Evolutionary conservation across 2,113 vertebrate species (phyloP).

Genomic region (Peromyscus maniculatus): DNA sequence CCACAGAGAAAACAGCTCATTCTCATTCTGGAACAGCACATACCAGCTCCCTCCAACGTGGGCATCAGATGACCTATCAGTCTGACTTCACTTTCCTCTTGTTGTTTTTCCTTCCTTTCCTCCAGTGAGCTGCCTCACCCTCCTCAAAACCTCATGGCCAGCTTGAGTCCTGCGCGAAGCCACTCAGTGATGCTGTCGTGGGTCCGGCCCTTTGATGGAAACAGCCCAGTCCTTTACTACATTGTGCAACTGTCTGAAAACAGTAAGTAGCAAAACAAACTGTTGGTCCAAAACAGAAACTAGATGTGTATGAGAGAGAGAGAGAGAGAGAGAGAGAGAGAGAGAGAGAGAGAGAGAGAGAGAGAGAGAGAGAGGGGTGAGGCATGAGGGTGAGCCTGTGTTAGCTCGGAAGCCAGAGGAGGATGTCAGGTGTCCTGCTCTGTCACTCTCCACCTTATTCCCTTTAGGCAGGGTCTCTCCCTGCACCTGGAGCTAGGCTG

Average conservation of each 20-base stretch:
- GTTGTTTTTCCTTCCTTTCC: neutral
- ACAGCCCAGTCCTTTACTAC: conserved; percentile 95
- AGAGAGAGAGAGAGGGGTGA: no score
- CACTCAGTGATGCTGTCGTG: conserved; percentile 94
- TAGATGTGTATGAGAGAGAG: no score
- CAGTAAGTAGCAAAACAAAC: conserved; percentile 88
- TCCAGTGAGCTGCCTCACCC: conserved; percentile 96
- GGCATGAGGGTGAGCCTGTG: neutral
- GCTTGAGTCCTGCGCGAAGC: conserved; percentile 90
- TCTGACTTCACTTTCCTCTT: neutral
- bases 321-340: no score
- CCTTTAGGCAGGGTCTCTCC: neutral
- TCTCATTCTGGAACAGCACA: neutral
- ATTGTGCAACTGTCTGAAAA: conserved; percentile 97
- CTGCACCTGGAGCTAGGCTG: neutral
- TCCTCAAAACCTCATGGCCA: conserved; percentile 94
- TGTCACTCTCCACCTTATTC: neutral
- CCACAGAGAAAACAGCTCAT: neutral
- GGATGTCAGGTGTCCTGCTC: neutral
- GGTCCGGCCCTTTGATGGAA: conserved; percentile 97
- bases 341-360: no score
- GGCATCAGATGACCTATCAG: neutral
- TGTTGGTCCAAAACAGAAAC: accelerated
- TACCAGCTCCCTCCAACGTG: neutral
- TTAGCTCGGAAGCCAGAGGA: neutral